Conservation (phyloP, 2,113 vertebrate species). For the Spea bombifrons region DNA sequence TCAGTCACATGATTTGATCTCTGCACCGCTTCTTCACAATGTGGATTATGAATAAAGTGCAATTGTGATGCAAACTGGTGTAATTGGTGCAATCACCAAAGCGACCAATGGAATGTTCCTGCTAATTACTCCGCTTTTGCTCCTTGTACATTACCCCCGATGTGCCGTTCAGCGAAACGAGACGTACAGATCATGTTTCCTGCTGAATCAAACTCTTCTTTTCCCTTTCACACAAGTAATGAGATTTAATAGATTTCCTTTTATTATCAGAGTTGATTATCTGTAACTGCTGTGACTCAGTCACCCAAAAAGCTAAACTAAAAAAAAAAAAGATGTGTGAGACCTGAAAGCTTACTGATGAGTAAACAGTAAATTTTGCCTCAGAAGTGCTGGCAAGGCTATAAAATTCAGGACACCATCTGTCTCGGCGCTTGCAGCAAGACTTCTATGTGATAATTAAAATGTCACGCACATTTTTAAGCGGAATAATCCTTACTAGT, state of each 20-base stretch:
- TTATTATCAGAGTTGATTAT: constrained; percentile 22
- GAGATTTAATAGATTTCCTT: background rate
- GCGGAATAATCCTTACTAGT: constrained; percentile 56
- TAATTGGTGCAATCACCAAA: too few species aligned
- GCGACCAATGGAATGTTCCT: too few species aligned
- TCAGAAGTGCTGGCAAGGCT: constrained; percentile 59
- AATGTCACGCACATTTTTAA: constrained; percentile 64
- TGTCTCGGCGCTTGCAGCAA: constrained; percentile 66
- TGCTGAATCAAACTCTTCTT: constrained; percentile 16
- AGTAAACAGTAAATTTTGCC: constrained; percentile 61
- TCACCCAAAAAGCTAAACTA: constrained; percentile 13
- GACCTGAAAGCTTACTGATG: constrained; percentile 51
- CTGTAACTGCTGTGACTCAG: constrained; percentile 30
- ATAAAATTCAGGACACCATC: constrained; percentile 67
- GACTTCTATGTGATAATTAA: constrained; percentile 68
- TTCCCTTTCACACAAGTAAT: constrained; percentile 37
- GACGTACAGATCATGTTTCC: constrained; percentile 12
- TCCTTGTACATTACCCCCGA: background rate
- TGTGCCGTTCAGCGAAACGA: constrained; percentile 2
- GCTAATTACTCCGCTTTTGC: too few species aligned
- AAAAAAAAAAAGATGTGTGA: constrained; percentile 40
- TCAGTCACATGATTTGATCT: too few species aligned
- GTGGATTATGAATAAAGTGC: too few species aligned
- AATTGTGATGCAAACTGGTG: too few species aligned
- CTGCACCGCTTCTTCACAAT: too few species aligned